phyloP scores from a whole-genome alignment of 2,888 invertebrate genomes.

The Drosophila yooni region DNA sequence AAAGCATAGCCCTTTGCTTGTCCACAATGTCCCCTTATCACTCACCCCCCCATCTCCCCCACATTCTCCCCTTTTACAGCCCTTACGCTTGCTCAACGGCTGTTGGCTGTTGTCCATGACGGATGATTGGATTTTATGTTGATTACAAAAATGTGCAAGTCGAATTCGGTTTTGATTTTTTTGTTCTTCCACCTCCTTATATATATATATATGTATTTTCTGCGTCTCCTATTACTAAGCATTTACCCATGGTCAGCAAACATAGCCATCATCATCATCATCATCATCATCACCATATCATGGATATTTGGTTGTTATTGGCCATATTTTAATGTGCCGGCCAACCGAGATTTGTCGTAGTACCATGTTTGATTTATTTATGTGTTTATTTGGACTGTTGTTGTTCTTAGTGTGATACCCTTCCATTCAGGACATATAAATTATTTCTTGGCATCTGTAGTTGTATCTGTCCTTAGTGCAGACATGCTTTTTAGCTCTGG shows the following conservation, averaged over 20 bases:
- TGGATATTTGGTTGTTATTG: slow-evolving; percentile 74
- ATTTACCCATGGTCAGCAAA: slow-evolving; percentile 49
- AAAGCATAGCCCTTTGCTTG: slow-evolving; percentile 62
- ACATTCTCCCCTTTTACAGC: background rate
- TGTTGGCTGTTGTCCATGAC: slow-evolving; percentile 75
- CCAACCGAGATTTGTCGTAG: slow-evolving; percentile 79
- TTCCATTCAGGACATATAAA: background rate
- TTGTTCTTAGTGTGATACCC: slow-evolving; percentile 36
- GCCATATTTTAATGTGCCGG: slow-evolving; percentile 76
- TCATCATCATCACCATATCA: slow-evolving; percentile 42
- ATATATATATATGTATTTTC: slow-evolving; percentile 5
- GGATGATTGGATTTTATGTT: slow-evolving; percentile 80
- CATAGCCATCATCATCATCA: slow-evolving; percentile 28
- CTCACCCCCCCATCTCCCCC: background rate
- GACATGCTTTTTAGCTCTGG: background rate
- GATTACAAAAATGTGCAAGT: slow-evolving; percentile 77
- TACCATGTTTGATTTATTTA: slow-evolving; percentile 77
- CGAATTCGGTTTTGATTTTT: slow-evolving; percentile 64
- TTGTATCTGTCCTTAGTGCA: background rate
- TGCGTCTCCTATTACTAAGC: slow-evolving; percentile 55
- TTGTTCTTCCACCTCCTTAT: slow-evolving; percentile 21
- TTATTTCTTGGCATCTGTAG: background rate
- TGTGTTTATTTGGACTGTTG: slow-evolving; percentile 76
- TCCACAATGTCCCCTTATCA: slow-evolving; percentile 11
- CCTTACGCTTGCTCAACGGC: slow-evolving; percentile 31